A percentile compares a stretch with the other conserved stretches of the same genome.
phyloP scores from a whole-genome alignment of 2,113 vertebrate genomes.

The Dascyllus trimaculatus region DNA sequence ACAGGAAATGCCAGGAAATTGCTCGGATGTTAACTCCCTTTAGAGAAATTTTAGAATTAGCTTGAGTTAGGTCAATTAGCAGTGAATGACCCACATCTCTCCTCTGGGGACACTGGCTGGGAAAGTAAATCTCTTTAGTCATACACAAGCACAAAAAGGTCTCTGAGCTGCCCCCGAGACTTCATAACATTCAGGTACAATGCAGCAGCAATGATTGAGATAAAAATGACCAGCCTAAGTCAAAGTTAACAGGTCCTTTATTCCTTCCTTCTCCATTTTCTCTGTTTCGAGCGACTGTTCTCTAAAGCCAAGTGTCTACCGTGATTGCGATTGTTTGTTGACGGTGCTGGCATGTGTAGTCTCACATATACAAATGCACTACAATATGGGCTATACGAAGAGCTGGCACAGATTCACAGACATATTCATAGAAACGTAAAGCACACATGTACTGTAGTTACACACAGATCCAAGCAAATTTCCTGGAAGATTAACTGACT shows the following conservation, averaged over 20 bases:
- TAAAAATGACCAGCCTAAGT: neutral
- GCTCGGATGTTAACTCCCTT: conserved; percentile 33
- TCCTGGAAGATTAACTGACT: conserved; percentile 34
- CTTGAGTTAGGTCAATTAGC: conserved; percentile 43
- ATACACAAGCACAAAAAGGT: neutral
- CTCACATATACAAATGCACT: neutral
- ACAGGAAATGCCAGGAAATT: conserved; percentile 21
- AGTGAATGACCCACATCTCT: conserved; percentile 7
- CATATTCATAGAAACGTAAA: neutral
- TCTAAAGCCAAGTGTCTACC: neutral
- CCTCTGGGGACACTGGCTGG: conserved; percentile 8
- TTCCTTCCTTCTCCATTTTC: conserved; percentile 6
- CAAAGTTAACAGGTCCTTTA: neutral
- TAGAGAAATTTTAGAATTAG: conserved; percentile 46
- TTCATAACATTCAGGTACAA: conserved; percentile 4
- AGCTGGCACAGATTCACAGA: conserved; percentile 10
- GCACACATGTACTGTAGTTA: conserved; percentile 9
- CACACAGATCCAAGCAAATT: conserved; percentile 22
- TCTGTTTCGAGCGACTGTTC: neutral
- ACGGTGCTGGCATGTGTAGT: conserved; percentile 12
- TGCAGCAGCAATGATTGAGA: neutral
- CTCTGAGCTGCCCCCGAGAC: conserved; percentile 4
- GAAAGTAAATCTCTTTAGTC: conserved; percentile 25
- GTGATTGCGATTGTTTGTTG: conserved; percentile 40
- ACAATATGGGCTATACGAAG: conserved; percentile 1